These are phyloP conservation scores for Pseudorasbora parva DNA, from an alignment of 2,113 vertebrate species.

Conservation along the genomic window DNA sequence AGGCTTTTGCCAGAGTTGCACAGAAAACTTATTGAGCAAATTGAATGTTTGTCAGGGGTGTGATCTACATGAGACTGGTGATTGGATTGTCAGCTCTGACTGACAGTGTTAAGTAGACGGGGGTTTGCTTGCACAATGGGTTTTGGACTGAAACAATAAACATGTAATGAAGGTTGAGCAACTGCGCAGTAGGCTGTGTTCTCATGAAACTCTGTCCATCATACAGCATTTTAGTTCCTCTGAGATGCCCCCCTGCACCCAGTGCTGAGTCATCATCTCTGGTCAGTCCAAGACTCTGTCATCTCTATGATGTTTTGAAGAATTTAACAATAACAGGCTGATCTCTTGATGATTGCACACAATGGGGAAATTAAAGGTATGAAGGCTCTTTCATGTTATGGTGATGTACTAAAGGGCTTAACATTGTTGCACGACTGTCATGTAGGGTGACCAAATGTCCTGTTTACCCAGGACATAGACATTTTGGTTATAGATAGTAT, in stretches of 20 bases:
- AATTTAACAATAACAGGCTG: neutral
- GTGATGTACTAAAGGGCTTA: neutral
- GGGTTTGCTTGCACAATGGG: slow-evolving; percentile 46
- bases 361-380: neutral
- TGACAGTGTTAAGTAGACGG: neutral
- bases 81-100: slow-evolving; percentile 42
- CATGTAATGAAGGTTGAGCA: slow-evolving; percentile 43
- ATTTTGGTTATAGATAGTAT: too few relatives aligned
- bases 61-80: slow-evolving; percentile 1
- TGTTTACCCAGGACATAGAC: too few relatives aligned
- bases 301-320: slow-evolving; percentile 14
- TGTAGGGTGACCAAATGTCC: too few relatives aligned
- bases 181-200: slow-evolving; percentile 21
- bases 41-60: slow-evolving; percentile 29
- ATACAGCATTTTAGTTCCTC: neutral
- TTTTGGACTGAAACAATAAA: slow-evolving; percentile 51
- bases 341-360: neutral
- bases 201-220: slow-evolving; percentile 37
- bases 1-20: neutral
- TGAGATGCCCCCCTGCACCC: slow-evolving; percentile 7
- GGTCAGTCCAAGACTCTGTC: slow-evolving; percentile 20
- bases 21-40: neutral
- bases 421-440: neutral
- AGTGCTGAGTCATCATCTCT: neutral
- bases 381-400: neutral